Percentiles rank a stretch among this genome's conserved stretches.
These are phyloP conservation scores for Bubalus kerabau DNA, from an alignment of 2,113 vertebrate species.

Conservation along the genomic window DNA sequence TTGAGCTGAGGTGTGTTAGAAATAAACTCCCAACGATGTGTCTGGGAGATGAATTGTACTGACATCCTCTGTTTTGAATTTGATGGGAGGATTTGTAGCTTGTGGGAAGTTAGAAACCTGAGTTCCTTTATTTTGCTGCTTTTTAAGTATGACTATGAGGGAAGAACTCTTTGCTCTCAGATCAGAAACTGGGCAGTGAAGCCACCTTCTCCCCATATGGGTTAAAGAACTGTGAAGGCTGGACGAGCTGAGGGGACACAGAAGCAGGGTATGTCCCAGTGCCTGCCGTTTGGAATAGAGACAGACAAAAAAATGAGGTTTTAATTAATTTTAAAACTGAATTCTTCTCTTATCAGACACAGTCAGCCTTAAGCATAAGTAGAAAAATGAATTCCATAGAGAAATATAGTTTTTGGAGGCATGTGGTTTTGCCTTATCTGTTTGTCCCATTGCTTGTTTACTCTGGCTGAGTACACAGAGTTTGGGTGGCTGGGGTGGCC, in stretches of 20 bases:
- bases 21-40: background rate
- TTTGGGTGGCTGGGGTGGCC: rapidly evolving
- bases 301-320: background rate
- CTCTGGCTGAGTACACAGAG: background rate
- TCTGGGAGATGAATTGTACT: background rate
- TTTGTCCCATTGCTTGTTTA: background rate
- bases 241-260: rapidly evolving
- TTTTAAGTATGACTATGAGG: background rate
- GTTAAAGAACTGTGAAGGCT: background rate
- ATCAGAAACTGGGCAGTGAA: background rate
- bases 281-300: rapidly evolving
- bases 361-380: background rate
- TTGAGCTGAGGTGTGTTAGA: too few relatives aligned
- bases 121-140: background rate
- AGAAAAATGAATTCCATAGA: background rate
- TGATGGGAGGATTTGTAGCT: background rate
- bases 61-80: background rate
- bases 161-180: background rate
- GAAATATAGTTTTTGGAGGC: background rate
- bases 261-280: background rate
- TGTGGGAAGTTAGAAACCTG: background rate
- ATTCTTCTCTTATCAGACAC: background rate
- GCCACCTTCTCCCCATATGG: rapidly evolving
- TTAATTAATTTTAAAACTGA: background rate
- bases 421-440: rapidly evolving